phyloP scores from a whole-genome alignment of 2,113 vertebrate genomes.

The Amphiprion percula region DNA sequence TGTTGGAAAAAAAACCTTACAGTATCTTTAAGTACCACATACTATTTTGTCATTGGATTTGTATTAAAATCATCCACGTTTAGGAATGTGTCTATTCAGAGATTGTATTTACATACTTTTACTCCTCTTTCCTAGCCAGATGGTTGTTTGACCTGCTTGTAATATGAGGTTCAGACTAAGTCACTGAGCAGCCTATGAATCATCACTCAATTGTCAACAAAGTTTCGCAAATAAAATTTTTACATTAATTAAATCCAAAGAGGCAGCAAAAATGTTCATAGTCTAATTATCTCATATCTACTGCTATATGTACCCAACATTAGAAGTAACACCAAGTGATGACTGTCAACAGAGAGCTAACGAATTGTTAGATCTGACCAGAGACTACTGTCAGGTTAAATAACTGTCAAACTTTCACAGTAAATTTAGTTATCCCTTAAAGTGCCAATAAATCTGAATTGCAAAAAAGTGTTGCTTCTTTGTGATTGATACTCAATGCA shows the following conservation, averaged over 20 bases:
- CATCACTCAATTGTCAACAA: background rate
- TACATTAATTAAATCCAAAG: slow-evolving; percentile 6
- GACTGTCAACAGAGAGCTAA: background rate
- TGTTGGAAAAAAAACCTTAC: background rate
- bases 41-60: slow-evolving; percentile 44
- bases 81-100: slow-evolving; percentile 47
- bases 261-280: background rate
- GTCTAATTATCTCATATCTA: background rate
- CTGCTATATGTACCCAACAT: background rate
- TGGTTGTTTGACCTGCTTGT: slow-evolving; percentile 35
- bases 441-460: slow-evolving; percentile 77
- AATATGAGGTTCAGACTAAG: background rate
- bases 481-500: slow-evolving; percentile 17
- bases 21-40: slow-evolving; percentile 31
- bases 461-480: slow-evolving; percentile 22
- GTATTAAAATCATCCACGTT: slow-evolving; percentile 38
- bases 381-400: slow-evolving; percentile 24
- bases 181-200: background rate
- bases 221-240: slow-evolving; percentile 3
- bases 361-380: background rate
- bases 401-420: slow-evolving; percentile 4
- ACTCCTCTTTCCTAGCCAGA: slow-evolving; percentile 17
- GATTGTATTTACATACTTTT: slow-evolving; percentile 67
- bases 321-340: background rate
- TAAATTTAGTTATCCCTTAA: slow-evolving; percentile 45